Conservation (phyloP, 2,888 invertebrate species). For the Sinelater perroti region DNA sequence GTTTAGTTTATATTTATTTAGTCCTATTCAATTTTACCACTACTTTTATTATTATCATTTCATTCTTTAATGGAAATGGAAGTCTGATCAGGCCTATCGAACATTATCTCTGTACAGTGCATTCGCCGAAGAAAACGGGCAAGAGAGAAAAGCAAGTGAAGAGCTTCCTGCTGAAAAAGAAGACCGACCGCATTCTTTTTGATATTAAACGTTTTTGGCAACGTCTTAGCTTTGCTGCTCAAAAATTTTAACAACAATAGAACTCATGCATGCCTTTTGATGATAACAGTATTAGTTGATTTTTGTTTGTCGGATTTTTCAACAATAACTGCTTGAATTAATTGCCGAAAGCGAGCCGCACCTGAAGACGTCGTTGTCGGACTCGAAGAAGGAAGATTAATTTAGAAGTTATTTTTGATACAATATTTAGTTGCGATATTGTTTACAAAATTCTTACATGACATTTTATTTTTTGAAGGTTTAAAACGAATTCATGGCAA, state of each 20-base stretch:
- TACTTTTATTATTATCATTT: neutral
- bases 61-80: neutral
- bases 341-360: too few species aligned
- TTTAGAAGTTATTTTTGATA: neutral
- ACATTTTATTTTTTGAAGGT: slow-evolving; percentile 7
- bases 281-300: too few species aligned
- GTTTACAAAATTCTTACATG: neutral
- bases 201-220: neutral
- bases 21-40: neutral
- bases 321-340: too few species aligned
- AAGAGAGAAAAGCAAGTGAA: neutral
- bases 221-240: neutral
- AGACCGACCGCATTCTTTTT: neutral
- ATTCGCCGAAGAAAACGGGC: neutral
- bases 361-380: neutral
- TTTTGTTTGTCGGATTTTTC: too few species aligned
- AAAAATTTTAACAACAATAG: neutral
- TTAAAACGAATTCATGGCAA: neutral
- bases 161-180: neutral
- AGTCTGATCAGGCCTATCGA: neutral
- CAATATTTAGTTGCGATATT: neutral
- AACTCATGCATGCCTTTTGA: neutral
- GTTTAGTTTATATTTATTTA: slow-evolving; percentile 2
- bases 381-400: neutral
- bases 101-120: neutral